Base-by-base conservation (phyloP, 2,888 invertebrate genomes). In the Epicampocera succincta region DNA sequence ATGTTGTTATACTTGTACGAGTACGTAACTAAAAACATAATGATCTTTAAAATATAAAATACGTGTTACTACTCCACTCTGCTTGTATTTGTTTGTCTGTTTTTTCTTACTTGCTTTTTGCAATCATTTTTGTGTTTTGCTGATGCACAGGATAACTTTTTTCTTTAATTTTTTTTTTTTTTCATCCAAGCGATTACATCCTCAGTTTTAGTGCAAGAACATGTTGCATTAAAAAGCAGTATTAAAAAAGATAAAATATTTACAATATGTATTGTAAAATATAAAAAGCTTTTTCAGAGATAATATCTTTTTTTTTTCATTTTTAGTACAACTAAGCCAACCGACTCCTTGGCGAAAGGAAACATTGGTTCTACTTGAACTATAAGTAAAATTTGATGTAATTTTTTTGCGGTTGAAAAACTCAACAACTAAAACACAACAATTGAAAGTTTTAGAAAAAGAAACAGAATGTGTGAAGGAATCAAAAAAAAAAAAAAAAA, bases 11-110 rank as follows among this genome's bases (percentile, higher is more conserved):
- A 50, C 50, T 19, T 46, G 40, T 17, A 74, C 56, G 74, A 38
- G 40, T 17, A 74, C 56, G 74, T 72, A 80, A 72, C 76, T 72
- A 63, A 80, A 80, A 61, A 52, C 68, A 61, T 80, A 76, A 81
- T 71, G 71, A 75, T 71, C 71, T 65, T 15, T 56, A 52, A 63
- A 46, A 54, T 58, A 58, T 60, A 75, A 42, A 77, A 78, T 58
- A 78, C 72, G 65, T 78, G 78, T 60, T 65, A 58, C 42, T 44
- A 72, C 65, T 78, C 42, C 33, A 13, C 13, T 44, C 25, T 21
- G 75, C 13, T 50, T 25, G 40, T 63, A 19, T 13, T 13, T 19
- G 12, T 44, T 13, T 25, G 40, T 3, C 2, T 42, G 8, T 42
- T 11, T 19, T 15, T 52, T 5, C 21, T 42, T 63, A 25, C 21